phyloP scores from a whole-genome alignment of 2,113 vertebrate genomes.

The Dicerorhinus sumatrensis region DNA sequence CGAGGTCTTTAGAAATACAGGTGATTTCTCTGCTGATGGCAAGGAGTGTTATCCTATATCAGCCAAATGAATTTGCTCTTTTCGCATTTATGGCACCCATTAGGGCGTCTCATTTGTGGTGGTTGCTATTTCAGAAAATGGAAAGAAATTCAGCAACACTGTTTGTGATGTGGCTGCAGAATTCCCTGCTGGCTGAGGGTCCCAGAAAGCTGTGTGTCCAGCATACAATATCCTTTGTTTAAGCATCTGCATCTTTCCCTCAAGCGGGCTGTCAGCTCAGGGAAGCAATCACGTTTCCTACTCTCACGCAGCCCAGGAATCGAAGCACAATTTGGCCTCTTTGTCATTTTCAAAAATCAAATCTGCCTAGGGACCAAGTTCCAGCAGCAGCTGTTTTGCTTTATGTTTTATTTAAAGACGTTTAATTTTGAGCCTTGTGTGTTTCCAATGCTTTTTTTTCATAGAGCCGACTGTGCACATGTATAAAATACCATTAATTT shows the following conservation, averaged over 20 bases:
- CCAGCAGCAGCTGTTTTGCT: constrained; percentile 71
- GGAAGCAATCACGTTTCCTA: background rate
- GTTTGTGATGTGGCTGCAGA: background rate
- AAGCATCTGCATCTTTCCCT: constrained; percentile 55
- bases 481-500: background rate
- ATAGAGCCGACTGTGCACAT: background rate
- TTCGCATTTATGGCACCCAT: background rate
- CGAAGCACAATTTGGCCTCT: constrained; percentile 63
- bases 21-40: background rate
- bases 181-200: background rate
- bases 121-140: constrained; percentile 47
- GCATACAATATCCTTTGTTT: constrained; percentile 55
- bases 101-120: background rate
- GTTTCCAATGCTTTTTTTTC: background rate
- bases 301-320: background rate
- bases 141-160: background rate
- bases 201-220: constrained; percentile 38
- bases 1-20: background rate
- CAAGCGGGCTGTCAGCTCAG: background rate
- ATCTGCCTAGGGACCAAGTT: constrained; percentile 62
- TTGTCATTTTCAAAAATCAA: constrained; percentile 72
- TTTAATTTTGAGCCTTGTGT: constrained; percentile 65
- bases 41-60: background rate
- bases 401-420: constrained; percentile 74
- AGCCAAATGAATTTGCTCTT: constrained; percentile 61